Base-by-base conservation (phyloP, 2,113 vertebrate species). In the Pavo muticus region DNA sequence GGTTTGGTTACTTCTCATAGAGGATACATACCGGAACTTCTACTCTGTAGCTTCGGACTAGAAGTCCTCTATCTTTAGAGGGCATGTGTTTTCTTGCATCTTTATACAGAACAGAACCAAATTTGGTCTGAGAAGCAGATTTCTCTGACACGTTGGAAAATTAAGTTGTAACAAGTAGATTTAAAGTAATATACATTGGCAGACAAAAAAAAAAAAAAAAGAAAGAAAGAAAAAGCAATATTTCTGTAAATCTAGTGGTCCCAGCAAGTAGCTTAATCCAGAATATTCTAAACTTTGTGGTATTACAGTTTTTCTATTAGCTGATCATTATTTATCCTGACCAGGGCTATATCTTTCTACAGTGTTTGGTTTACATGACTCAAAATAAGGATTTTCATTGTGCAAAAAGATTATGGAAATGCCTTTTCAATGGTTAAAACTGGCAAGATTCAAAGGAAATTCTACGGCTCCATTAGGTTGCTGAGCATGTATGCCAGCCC, bases 261-360 rank as follows among this genome's bases (percentile, higher is more conserved):
- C 67, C 74, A 95, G 85, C 6, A 54, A 90, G n/a, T 64, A 87
- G 37, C 92, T 93, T 92, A 76, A 96, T 93, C 52, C 94, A 94
- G 87, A 87, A 73, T 78, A 69, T 50, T 93, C 30, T 81, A 89
- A 79, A 4, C n/a, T 86, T 67, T 94, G 65, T 85, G 84, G 82
- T 80, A 92, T 95, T 97, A 90, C 37, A 30, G 32, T 69, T 71
- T 64, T 91, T 87, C 80, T 95, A 44, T 92, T 93, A 92, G 88
- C 61, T 61, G 74, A 87, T 92, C 63, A 32, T 96, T 97, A 79
- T 92, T 97, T 96, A 90, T 69, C 71, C 47, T 91, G 80, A 90
- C 70, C n/a, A 92, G 81, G 74, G 59, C 30, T 35, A 68, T 76
- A 78, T 69, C 27, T 84, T 64, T 91, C 18, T 93, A 9, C 21